Percentiles rank a stretch among this genome's conserved stretches.
Conservation (phyloP, 1,140 invertebrate species). For the Lordiphosa clarofinis region DNA sequence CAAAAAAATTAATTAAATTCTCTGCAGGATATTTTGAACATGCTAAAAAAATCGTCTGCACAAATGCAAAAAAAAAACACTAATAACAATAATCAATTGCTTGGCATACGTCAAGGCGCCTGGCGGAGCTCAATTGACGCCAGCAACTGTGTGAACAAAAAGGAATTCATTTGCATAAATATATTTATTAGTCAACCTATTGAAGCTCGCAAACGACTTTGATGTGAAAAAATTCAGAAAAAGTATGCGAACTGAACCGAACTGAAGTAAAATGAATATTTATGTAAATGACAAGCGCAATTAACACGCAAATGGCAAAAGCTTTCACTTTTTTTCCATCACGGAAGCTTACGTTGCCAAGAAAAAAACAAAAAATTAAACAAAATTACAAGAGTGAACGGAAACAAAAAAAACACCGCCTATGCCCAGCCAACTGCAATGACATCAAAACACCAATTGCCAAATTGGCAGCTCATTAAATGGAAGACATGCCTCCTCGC, state of each 20-base stretch:
- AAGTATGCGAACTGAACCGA: slow-evolving; percentile 19
- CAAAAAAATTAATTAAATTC: not conserved
- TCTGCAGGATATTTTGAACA: slow-evolving; percentile 18
- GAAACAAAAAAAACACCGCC: slow-evolving; percentile 44
- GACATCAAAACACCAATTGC: slow-evolving; percentile 74
- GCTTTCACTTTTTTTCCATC: slow-evolving; percentile 49
- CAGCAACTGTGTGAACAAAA: slow-evolving; percentile 39
- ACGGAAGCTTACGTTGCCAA: slow-evolving; percentile 26
- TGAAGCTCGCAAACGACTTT: slow-evolving; percentile 35
- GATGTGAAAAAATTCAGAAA: slow-evolving; percentile 27
- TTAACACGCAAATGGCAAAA: slow-evolving; percentile 55
- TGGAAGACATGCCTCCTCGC: too few species aligned
- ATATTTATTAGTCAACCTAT: slow-evolving; percentile 51
- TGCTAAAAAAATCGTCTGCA: slow-evolving; percentile 54
- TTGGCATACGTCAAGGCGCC: slow-evolving; percentile 57
- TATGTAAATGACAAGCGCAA: slow-evolving; percentile 52
- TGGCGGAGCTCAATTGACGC: slow-evolving; percentile 39
- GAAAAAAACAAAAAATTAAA: slow-evolving; percentile 22
- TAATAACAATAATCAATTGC: slow-evolving; percentile 37
- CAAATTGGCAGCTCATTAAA: slow-evolving; percentile 48
- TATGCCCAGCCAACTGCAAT: slow-evolving; percentile 49
- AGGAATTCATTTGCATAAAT: slow-evolving; percentile 65
- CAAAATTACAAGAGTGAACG: slow-evolving; percentile 33
- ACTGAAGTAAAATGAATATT: slow-evolving; percentile 39
- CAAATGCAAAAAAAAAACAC: slow-evolving; percentile 34